phyloP scores from a whole-genome alignment of 2,797 vertebrate species.

The Hydrolagus colliei region DNA sequence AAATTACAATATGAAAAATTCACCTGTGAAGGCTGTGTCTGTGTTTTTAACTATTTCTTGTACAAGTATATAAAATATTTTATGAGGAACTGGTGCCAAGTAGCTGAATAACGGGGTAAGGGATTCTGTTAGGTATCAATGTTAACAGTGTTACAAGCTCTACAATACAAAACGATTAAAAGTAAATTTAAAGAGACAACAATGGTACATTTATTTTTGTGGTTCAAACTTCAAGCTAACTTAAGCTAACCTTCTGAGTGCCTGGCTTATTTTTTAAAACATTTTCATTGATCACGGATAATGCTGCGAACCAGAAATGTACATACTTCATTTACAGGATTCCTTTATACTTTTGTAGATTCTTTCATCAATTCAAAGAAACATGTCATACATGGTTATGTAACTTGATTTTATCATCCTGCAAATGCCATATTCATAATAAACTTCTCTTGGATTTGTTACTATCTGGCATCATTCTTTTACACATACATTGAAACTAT shows the following conservation, averaged over 20 bases:
- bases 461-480: conserved; percentile 95
- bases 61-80: conserved; percentile 99
- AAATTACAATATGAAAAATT: conserved; percentile 93
- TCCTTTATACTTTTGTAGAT: conserved; percentile 96
- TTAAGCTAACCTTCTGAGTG: conserved; percentile 95
- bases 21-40: conserved; percentile 99
- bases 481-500: conserved; percentile 56
- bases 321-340: conserved; percentile 98
- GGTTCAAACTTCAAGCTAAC: conserved; percentile 77
- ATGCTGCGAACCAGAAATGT: conserved; percentile 97
- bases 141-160: conserved; percentile 99
- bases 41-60: conserved; percentile 99
- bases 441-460: conserved; percentile 96
- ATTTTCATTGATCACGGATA: conserved; percentile 92
- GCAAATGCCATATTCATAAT: conserved; percentile 99
- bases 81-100: conserved; percentile 99
- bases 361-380: conserved; percentile 72
- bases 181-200: conserved; percentile 88
- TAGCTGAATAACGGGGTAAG: conserved; percentile 90
- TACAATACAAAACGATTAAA: conserved; percentile 96
- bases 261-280: conserved; percentile 83
- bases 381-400: conserved; percentile 93
- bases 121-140: conserved; percentile 94
- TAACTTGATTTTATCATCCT: conserved; percentile 95
- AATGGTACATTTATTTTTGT: conserved; percentile 94